A percentile compares a stretch with the other conserved stretches of the same genome.
Evolutionary conservation across 2,113 vertebrate genomes (phyloP).

Genomic region (Mellivora capensis): DNA sequence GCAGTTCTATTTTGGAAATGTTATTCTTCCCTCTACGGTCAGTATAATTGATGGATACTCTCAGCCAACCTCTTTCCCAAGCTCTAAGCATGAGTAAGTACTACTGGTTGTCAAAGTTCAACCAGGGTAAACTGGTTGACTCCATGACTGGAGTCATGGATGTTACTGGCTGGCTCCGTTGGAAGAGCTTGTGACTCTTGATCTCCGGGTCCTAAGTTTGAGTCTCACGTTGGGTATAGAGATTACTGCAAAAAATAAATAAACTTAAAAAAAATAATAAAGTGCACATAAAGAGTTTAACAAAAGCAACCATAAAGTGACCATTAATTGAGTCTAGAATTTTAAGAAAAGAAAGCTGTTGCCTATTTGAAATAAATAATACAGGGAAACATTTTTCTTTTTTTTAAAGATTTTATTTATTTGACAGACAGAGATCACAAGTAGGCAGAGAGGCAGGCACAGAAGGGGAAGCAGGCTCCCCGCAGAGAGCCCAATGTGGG

Average conservation of each 20-base stretch:
- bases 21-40: background rate
- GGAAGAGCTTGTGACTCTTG: background rate
- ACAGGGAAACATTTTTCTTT: background rate
- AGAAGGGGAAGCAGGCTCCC: too few relatives aligned
- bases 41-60: background rate
- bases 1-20: background rate
- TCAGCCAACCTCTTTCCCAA: background rate
- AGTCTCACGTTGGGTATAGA: background rate
- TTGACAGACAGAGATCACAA: too few relatives aligned
- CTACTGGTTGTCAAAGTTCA: background rate
- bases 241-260: background rate
- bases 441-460: too few relatives aligned
- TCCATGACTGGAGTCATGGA: too few relatives aligned
- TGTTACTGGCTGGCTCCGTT: background rate
- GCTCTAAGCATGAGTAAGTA: background rate
- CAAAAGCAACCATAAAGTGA: background rate
- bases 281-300: background rate
- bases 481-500: too few relatives aligned
- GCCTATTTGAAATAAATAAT: background rate
- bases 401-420: too few relatives aligned
- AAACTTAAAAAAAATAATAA: background rate
- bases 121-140: too few relatives aligned
- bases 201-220: background rate
- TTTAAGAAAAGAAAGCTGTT: background rate
- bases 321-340: background rate